A percentile compares a stretch with the other conserved stretches of the same genome.
These are phyloP conservation scores for Eutrigla gurnardus DNA, from an alignment of 2,797 vertebrate genomes.

Conservation along the genomic window DNA sequence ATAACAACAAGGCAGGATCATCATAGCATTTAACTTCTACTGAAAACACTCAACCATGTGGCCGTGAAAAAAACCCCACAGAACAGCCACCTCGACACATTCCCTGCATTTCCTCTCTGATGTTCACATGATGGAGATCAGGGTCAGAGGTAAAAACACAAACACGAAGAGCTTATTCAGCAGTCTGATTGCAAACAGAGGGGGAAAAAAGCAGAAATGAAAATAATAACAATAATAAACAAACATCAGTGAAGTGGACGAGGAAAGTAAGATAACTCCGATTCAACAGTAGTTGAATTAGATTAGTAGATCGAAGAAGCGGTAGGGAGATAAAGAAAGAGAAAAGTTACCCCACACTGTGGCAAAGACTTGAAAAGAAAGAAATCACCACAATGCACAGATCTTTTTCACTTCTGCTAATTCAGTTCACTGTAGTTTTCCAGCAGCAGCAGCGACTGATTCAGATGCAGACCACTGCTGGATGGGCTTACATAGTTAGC, in stretches of 20 bases:
- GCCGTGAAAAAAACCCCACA: constrained; percentile 6
- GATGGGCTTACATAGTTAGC: constrained; percentile 56
- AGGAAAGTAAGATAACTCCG: background rate
- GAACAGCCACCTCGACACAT: constrained; percentile 51
- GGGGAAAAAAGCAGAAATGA: constrained; percentile 68
- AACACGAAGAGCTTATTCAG: constrained; percentile 50
- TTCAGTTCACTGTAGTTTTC: constrained; percentile 32
- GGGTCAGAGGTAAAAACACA: constrained; percentile 54
- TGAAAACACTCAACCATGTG: background rate
- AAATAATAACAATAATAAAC: constrained; percentile 65
- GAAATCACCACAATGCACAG: background rate
- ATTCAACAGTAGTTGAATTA: background rate
- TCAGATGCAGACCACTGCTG: constrained; percentile 51
- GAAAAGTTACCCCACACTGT: constrained; percentile 1
- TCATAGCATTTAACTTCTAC: background rate
- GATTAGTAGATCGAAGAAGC: constrained; percentile 1
- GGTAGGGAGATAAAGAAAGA: background rate
- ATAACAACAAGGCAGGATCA: background rate
- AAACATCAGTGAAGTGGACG: constrained; percentile 23
- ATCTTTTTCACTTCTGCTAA: constrained; percentile 37
- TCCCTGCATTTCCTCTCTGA: constrained; percentile 63
- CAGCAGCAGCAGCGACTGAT: constrained; percentile 36
- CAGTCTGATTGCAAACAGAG: constrained; percentile 22
- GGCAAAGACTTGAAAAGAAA: background rate
- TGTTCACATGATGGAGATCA: constrained; percentile 56